phyloP scores from a whole-genome alignment of 2,888 invertebrate species.

The Chymomyza caudatula region DNA sequence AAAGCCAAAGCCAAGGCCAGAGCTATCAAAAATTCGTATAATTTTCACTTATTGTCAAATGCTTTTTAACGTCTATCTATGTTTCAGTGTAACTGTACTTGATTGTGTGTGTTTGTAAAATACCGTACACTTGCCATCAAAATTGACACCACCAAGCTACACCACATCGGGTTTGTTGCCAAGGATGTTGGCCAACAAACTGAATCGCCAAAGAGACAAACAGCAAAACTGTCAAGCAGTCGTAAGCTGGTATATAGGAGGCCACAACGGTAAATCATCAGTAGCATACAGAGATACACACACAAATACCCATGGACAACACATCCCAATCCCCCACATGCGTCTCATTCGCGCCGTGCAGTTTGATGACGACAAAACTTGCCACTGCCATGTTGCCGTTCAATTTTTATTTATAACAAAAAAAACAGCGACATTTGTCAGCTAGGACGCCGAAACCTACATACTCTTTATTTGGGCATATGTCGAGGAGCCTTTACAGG shows the following conservation, averaged over 20 bases:
- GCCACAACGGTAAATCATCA: slow-evolving; percentile 69
- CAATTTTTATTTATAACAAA: slow-evolving; percentile 29
- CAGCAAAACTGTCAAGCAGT: slow-evolving; percentile 11
- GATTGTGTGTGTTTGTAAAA: slow-evolving; percentile 37
- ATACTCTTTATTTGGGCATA: background rate
- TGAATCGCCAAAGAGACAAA: slow-evolving; percentile 25
- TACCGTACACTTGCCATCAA: slow-evolving; percentile 66
- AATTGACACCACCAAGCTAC: background rate
- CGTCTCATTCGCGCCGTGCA: slow-evolving; percentile 19
- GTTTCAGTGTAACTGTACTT: slow-evolving; percentile 6
- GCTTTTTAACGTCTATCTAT: background rate
- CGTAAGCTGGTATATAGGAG: slow-evolving; percentile 34
- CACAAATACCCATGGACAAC: background rate
- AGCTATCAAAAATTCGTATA: background rate
- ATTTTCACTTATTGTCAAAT: background rate
- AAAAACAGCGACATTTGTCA: background rate
- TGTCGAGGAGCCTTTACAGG: no score
- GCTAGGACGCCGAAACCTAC: background rate
- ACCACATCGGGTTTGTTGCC: slow-evolving; percentile 35
- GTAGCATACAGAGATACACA: background rate
- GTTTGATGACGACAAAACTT: slow-evolving; percentile 54
- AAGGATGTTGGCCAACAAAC: slow-evolving; percentile 35
- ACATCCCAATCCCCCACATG: background rate
- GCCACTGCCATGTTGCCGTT: slow-evolving; percentile 19
- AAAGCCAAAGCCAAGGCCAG: background rate